Evolutionary conservation across 92 coral and sea anemone genomes (phyloP), one percentile per base, ranked within the genome.

Genomic region (Plumapathes pennacea): DNA sequence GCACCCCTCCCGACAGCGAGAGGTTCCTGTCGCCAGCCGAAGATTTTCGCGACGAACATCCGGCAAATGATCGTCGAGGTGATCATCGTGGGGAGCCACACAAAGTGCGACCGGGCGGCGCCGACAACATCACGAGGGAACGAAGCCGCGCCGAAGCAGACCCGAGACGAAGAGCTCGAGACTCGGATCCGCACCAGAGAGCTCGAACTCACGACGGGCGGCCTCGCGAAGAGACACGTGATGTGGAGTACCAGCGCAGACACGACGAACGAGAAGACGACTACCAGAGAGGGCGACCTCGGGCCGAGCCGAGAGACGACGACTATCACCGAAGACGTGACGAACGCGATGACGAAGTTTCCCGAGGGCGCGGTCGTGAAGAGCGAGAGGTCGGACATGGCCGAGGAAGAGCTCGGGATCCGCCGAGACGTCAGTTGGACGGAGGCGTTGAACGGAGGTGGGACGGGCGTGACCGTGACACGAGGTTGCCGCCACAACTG

Each of bases 101-200:
- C n/a, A n/a, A n/a, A 57, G 64, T 55, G 25, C 69, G 64, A 9
- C 58, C 65, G 36, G 43, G 54, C 13, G 49, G 46, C 24, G 85
- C 60, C 39, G 83, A 70, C 10, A 86, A 70, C 15, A 27, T 26
- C 15, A 64, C 72, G 24, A 78, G 56, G 29, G 49, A 34, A 43
- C 78, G 90, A 69, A 67, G 48, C 17, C 75, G 79, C n/a, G 95
- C 58, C 46, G 89, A 82, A 20, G 76, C 80, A 24, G 20, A 52
- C 54, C 26, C 82, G 75, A n/a, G 82, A 79, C 3, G 73, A 79
- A 41, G 63, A 57, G 50, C 36, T 39, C 27, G 77, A 69, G n/a
- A n/a, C n/a, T n/a, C n/a, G n/a, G n/a, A n/a, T n/a, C n/a, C n/a
- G n/a, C 55, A 66, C 28, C 85, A 82, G 38, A 69, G 66, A 34